Percentiles rank a stretch among this genome's conserved stretches.
Conservation (phyloP, 2,888 invertebrate genomes). For the Merodon equestris region DNA sequence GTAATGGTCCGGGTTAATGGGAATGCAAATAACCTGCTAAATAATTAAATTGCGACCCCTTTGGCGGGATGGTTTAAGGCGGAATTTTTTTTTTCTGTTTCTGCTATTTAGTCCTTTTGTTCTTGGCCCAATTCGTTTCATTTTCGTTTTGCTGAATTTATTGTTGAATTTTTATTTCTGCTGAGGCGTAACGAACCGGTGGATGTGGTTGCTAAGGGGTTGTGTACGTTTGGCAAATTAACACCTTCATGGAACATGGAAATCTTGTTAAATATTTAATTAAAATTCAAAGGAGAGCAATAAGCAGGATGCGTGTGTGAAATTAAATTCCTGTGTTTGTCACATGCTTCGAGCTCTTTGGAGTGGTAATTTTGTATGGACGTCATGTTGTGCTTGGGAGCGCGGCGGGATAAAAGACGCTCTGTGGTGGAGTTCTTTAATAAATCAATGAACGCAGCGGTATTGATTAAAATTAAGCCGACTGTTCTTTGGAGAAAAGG, state of each 20-base stretch:
- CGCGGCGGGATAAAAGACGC: no score
- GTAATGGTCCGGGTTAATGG: constrained; percentile 64
- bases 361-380: not conserved
- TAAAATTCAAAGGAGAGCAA: constrained; percentile 50
- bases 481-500: no score
- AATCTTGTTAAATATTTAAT: constrained; percentile 60
- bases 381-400: constrained; percentile 10
- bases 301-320: constrained; percentile 35
- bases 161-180: not conserved
- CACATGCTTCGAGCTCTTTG: constrained; percentile 23
- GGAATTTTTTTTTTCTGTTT: constrained; percentile 39
- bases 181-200: no score
- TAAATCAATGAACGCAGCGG: no score
- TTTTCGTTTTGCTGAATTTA: not conserved
- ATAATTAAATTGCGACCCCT: constrained; percentile 67
- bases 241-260: constrained; percentile 51
- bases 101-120: constrained; percentile 9
- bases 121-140: not conserved
- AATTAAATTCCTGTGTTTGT: constrained; percentile 44
- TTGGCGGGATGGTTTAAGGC: constrained; percentile 54
- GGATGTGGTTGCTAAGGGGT: constrained; percentile 3
- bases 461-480: no score
- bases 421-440: no score
- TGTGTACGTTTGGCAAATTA: constrained; percentile 43
- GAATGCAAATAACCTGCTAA: constrained; percentile 67